Conservation (phyloP, 2,888 invertebrate genomes). For the Emmelina monodactyla region DNA sequence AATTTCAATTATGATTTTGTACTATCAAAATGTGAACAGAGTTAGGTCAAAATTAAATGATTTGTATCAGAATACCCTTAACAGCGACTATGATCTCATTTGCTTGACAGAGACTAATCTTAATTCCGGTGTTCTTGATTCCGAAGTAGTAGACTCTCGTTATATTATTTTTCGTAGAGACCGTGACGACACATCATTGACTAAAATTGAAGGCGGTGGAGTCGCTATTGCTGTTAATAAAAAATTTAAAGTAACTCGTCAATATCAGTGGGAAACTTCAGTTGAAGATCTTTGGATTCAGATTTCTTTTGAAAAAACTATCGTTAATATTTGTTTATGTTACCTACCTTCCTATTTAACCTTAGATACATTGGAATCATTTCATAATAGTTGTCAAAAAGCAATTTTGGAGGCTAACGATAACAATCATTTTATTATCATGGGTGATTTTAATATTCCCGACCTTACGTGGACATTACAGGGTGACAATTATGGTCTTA, state of each 20-base stretch:
- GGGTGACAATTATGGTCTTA: too few species aligned
- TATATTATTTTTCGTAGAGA: not conserved
- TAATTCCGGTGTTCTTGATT: not conserved
- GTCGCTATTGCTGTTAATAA: not conserved
- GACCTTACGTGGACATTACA: too few species aligned
- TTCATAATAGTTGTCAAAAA: too few species aligned
- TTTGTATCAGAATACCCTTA: not conserved
- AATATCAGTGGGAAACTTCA: not conserved
- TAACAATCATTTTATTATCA: too few species aligned
- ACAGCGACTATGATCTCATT: not conserved
- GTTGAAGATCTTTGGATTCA: not conserved
- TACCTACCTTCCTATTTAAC: not conserved
- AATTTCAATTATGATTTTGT: not conserved
- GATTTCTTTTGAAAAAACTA: not conserved
- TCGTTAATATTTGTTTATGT: not conserved
- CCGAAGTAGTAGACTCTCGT: not conserved
- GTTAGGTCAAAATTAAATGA: not conserved
- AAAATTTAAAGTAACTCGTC: not conserved
- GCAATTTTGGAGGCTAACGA: too few species aligned
- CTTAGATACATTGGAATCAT: not conserved
- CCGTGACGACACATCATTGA: not conserved
- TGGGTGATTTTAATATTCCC: too few species aligned
- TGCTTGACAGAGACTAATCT: too few species aligned
- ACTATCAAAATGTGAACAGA: not conserved
- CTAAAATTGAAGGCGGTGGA: not conserved